Evolutionary conservation across 2,113 vertebrate genomes (phyloP).

Genomic region (Irena cyanogastra): DNA sequence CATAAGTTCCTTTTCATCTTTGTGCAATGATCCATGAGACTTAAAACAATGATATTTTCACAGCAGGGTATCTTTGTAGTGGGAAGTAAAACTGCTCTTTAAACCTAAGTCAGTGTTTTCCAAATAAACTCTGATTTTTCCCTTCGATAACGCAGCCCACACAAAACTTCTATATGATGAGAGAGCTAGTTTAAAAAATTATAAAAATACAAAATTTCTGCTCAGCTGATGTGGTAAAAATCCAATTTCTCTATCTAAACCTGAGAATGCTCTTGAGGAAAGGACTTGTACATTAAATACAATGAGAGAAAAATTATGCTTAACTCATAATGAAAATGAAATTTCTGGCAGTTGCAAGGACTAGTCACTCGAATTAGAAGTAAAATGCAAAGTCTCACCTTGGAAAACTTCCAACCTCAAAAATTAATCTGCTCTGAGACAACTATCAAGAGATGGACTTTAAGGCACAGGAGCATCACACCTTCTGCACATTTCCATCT

Average conservation of each 20-base stretch:
- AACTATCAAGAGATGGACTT: background rate
- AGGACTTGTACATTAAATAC: background rate
- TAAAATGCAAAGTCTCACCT: background rate
- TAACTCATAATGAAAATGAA: background rate
- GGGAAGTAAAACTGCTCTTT: background rate
- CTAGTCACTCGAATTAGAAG: background rate
- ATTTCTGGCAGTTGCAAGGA: background rate
- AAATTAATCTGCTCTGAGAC: conserved; percentile 4
- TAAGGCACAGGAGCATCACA: background rate
- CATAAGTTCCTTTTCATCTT: background rate
- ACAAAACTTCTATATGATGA: background rate
- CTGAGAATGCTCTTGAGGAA: background rate
- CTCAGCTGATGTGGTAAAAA: background rate
- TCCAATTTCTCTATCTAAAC: background rate
- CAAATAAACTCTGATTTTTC: background rate
- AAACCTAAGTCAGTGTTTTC: background rate
- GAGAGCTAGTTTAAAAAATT: background rate
- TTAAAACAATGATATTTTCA: background rate
- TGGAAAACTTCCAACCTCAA: background rate
- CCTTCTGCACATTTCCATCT: background rate
- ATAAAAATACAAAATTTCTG: background rate
- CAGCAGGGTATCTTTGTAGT: background rate
- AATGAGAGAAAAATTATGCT: background rate
- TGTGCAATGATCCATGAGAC: background rate
- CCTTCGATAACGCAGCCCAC: background rate